Conservation (phyloP, 2,797 vertebrate species). For the Valencia hispanica region DNA sequence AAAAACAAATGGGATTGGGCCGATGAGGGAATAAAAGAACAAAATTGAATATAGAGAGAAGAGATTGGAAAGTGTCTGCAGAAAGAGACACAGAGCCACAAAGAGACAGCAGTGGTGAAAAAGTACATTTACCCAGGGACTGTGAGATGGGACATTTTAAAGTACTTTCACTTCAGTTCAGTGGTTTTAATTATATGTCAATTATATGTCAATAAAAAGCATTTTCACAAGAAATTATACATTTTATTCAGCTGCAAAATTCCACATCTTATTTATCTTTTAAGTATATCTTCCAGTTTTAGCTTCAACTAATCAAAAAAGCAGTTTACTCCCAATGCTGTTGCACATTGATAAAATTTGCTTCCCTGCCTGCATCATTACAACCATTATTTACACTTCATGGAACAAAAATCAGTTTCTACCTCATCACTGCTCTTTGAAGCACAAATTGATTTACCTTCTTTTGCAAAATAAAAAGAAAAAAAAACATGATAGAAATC, state of each 20-base stretch:
- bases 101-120: conserved; percentile 26
- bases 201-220: conserved; percentile 7
- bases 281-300: background rate
- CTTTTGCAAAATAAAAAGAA: background rate
- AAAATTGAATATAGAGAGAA: conserved; percentile 73
- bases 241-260: conserved; percentile 11
- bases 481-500: conserved; percentile 2
- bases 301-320: background rate
- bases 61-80: conserved; percentile 73
- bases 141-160: conserved; percentile 20
- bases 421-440: conserved; percentile 5
- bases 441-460: conserved; percentile 3
- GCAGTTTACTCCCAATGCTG: background rate
- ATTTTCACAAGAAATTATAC: background rate
- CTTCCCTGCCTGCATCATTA: background rate
- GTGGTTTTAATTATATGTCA: conserved; percentile 15
- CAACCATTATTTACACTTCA: background rate
- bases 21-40: conserved; percentile 61
- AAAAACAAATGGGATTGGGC: conserved; percentile 25
- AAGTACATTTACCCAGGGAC: conserved; percentile 49
- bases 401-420: background rate
- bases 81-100: conserved; percentile 42
- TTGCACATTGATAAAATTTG: background rate
- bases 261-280: background rate
- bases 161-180: conserved; percentile 7